A percentile compares a stretch with the other conserved stretches of the same genome.
Conservation (phyloP, 2,888 invertebrate genomes). For the Acleris emargana region DNA sequence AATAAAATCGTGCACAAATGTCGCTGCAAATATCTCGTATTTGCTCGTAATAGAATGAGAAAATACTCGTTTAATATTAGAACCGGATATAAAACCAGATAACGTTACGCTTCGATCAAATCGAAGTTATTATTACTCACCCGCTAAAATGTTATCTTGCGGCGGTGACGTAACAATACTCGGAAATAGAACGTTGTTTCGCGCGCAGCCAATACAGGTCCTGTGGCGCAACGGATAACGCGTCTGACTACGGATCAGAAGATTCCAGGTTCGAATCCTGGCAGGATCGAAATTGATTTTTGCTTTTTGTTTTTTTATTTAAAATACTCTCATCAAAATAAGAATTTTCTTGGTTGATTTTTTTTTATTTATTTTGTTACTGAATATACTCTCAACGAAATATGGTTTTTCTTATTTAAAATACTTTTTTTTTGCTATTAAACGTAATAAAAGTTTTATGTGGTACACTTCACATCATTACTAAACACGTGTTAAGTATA, state of each 20-base stretch:
- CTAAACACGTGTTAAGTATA: too few species aligned
- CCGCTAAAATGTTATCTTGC: conserved; percentile 40
- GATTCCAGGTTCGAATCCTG: conserved; percentile 87
- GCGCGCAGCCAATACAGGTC: conserved; percentile 49
- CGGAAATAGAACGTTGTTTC: conserved; percentile 19
- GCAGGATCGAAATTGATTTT: conserved; percentile 68
- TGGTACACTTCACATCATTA: too few species aligned
- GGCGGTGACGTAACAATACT: conserved; percentile 51
- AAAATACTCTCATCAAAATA: not conserved
- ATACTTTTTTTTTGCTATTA: too few species aligned
- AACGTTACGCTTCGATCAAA: not conserved
- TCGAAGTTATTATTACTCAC: not conserved
- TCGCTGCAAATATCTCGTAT: not conserved
- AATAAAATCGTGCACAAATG: not conserved
- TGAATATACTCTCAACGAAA: too few species aligned
- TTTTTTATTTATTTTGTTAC: not conserved
- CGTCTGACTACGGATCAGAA: conserved; percentile 89
- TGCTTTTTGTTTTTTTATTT: conserved; percentile 20
- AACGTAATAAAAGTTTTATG: too few species aligned
- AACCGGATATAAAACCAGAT: not conserved
- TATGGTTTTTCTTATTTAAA: too few species aligned
- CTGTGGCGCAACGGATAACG: conserved; percentile 84
- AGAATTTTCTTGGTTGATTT: too few species aligned
- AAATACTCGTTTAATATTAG: not conserved
- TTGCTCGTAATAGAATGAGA: not conserved